Percentiles rank a stretch among this genome's conserved stretches.
Conservation (phyloP, 2,888 invertebrate genomes). For the Oxystoma pomonae region DNA sequence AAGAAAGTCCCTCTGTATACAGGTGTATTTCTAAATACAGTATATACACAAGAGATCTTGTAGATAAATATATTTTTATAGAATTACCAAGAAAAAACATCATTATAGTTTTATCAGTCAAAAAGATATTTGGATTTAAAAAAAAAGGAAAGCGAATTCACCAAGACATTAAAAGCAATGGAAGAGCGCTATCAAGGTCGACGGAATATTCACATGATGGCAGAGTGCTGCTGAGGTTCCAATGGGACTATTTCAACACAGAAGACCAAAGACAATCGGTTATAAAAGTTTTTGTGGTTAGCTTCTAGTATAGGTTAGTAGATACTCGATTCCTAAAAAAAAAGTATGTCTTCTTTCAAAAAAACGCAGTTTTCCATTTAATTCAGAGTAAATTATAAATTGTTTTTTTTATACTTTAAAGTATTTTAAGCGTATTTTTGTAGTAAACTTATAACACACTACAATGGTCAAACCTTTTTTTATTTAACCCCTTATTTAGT, state of each 20-base stretch:
- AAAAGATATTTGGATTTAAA: background rate
- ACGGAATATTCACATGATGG: no score
- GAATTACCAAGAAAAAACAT: background rate
- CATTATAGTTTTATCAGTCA: background rate
- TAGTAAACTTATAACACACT: background rate
- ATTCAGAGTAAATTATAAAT: background rate
- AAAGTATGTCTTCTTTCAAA: background rate
- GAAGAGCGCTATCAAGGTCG: no score
- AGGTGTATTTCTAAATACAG: background rate
- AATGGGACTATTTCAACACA: no score
- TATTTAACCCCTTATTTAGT: background rate
- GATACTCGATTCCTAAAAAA: background rate
- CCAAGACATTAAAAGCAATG: no score
- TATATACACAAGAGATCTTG: background rate
- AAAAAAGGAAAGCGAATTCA: background rate
- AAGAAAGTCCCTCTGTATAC: background rate
- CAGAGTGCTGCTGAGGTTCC: no score
- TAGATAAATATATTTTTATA: background rate
- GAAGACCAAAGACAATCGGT: no score
- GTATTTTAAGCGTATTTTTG: background rate
- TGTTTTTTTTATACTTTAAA: background rate
- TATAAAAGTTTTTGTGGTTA: no score
- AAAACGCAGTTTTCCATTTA: background rate
- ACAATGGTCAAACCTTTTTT: background rate
- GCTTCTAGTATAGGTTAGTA: background rate